These are phyloP conservation scores for Cheumatopsyche charites DNA, from an alignment of 1,140 invertebrate genomes.

Conservation along the genomic window DNA sequence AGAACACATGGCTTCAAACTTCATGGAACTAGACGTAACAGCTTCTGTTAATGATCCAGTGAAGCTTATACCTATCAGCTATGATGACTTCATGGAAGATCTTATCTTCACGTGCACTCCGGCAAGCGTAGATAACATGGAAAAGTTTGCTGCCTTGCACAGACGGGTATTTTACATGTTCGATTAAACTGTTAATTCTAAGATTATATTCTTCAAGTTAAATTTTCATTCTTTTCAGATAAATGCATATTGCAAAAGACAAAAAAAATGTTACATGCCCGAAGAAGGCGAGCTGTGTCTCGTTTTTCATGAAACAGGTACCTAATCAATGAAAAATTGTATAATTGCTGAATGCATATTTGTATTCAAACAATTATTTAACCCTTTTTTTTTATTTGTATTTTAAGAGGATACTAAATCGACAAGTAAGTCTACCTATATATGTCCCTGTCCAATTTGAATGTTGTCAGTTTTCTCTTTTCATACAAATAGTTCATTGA, in stretches of 20 bases:
- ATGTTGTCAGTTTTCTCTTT: too few relatives aligned
- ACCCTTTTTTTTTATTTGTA: too few relatives aligned
- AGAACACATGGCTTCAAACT: too few relatives aligned
- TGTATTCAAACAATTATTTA: too few relatives aligned
- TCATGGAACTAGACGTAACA: too few relatives aligned
- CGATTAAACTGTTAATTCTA: neutral
- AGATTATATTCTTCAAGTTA: neutral
- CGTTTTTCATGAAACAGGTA: constrained; percentile 22
- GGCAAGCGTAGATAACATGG: neutral
- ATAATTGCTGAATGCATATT: too few relatives aligned
- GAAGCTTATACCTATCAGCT: neutral
- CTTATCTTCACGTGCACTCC: neutral
- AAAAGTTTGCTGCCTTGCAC: neutral
- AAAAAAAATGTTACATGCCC: constrained; percentile 16
- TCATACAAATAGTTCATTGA: too few relatives aligned
- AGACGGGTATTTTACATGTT: neutral
- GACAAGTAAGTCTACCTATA: too few relatives aligned
- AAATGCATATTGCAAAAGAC: constrained; percentile 11
- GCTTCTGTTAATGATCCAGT: too few relatives aligned
- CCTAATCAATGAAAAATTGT: too few relatives aligned
- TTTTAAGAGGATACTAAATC: too few relatives aligned
- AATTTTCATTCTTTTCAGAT: constrained; percentile 7
- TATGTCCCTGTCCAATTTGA: too few relatives aligned
- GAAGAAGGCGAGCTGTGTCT: neutral
- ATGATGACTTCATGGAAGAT: neutral